These are phyloP conservation scores for Lycorma delicatula DNA, from an alignment of 1,140 invertebrate species.

Conservation along the genomic window DNA sequence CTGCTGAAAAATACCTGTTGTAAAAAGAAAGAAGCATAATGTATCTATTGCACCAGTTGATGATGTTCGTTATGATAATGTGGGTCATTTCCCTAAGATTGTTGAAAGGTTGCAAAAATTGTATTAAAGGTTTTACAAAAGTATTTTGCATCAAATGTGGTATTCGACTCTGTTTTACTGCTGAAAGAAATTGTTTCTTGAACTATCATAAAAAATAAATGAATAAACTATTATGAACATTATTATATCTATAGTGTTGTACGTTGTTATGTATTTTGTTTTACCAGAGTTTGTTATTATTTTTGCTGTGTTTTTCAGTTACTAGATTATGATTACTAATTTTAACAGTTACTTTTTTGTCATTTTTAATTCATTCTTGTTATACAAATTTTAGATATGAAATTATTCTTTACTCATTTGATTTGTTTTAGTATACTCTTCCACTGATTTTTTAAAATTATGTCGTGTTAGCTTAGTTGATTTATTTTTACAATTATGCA, in stretches of 20 bases:
- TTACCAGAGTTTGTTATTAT: too few species aligned
- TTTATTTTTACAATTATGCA: background rate
- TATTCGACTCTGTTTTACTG: background rate
- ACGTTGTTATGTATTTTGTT: background rate
- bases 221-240: background rate
- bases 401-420: background rate
- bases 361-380: too few species aligned
- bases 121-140: background rate
- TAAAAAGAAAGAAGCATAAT: background rate
- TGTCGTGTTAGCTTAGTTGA: too few species aligned
- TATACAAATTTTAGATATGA: too few species aligned
- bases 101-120: background rate
- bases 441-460: background rate
- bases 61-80: background rate
- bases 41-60: background rate
- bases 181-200: background rate
- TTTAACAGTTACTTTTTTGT: too few species aligned
- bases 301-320: background rate
- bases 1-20: background rate
- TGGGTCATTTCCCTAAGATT: background rate
- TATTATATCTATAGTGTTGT: background rate
- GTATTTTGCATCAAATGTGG: background rate
- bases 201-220: background rate
- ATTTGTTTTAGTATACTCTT: background rate
- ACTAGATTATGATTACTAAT: background rate